Evolutionary conservation across 2,113 vertebrate genomes (phyloP).

Genomic region (Microcebus lehilahytsara): DNA sequence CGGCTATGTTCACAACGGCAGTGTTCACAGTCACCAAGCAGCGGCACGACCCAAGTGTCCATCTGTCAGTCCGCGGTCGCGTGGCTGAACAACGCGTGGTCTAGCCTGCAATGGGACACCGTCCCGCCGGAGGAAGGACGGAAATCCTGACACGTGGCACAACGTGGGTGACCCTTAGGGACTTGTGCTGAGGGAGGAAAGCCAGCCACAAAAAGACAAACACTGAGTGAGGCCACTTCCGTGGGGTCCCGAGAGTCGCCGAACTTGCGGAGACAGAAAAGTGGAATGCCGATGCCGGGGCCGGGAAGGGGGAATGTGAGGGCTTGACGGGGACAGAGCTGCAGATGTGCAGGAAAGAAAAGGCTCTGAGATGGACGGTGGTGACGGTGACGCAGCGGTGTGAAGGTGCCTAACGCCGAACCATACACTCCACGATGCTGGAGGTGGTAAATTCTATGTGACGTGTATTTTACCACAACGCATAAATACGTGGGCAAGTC

Average conservation of each 20-base stretch:
- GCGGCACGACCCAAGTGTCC: too few relatives aligned
- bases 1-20: accelerated
- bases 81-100: too few relatives aligned
- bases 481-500: background rate
- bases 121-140: background rate
- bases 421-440: background rate
- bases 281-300: background rate
- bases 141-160: background rate
- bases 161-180: background rate
- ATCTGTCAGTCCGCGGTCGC: accelerated
- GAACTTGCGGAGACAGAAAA: background rate
- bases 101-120: background rate
- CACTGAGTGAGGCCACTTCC: background rate
- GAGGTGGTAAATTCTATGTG: background rate
- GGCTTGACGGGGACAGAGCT: background rate
- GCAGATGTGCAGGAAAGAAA: background rate
- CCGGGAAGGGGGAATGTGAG: too few relatives aligned
- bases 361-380: accelerated
- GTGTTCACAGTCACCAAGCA: too few relatives aligned
- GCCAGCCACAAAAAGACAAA: background rate
- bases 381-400: background rate
- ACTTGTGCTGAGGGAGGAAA: background rate
- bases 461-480: background rate
- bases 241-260: background rate
- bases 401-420: background rate